Evolutionary conservation across 2,113 vertebrate genomes (phyloP).

Genomic region (Leiothrix lutea): DNA sequence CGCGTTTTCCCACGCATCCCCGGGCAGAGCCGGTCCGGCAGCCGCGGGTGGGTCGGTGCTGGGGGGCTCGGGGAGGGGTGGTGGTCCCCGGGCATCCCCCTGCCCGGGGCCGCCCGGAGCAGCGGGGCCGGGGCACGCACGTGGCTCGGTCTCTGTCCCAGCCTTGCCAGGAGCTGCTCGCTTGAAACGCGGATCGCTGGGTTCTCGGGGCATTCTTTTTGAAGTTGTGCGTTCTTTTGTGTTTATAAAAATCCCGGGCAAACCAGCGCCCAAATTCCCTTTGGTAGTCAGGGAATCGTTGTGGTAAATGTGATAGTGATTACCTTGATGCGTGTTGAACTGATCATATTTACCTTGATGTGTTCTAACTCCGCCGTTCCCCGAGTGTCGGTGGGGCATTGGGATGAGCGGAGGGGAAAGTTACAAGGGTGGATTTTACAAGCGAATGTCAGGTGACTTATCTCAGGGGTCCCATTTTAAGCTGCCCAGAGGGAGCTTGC

Average conservation of each 20-base stretch:
- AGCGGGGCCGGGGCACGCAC: rapidly evolving
- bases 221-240: neutral
- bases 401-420: neutral
- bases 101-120: neutral
- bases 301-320: rapidly evolving
- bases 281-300: rapidly evolving
- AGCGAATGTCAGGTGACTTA: neutral
- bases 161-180: neutral
- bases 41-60: rapidly evolving
- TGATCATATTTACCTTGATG: neutral
- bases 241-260: neutral
- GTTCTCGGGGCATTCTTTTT: neutral
- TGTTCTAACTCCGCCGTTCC: rapidly evolving
- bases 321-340: too few relatives aligned
- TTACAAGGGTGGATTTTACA: neutral
- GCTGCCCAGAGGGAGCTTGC: neutral
- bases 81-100: neutral
- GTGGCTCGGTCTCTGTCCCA: neutral
- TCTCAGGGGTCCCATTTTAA: neutral
- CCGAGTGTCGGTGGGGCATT: rapidly evolving
- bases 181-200: neutral
- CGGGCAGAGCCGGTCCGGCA: rapidly evolving
- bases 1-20: neutral
- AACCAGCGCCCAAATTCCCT: neutral
- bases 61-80: neutral